Evolutionary conservation across 2,888 invertebrate species (phyloP), one percentile per base, ranked within the genome.

Genomic region (Pheosia tremula): DNA sequence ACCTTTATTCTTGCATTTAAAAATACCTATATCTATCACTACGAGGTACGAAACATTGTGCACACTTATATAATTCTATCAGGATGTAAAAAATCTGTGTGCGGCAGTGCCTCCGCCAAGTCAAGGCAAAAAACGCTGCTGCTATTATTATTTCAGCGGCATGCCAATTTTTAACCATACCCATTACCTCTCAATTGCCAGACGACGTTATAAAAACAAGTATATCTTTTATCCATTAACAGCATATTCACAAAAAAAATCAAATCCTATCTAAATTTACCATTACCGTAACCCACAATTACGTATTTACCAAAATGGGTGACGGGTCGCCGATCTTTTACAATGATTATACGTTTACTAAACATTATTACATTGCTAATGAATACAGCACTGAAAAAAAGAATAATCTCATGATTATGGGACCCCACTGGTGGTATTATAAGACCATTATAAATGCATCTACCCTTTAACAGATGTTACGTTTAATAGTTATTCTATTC

Each of bases 331-430:
- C 75, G 74, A 80, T 80, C 79, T 78, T 82, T 82, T 80, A 75
- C 74, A 78, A 75, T 83, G 85, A 91, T 91, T 88, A 89, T 84
- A 87, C 71, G 86, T 89, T 87, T 80, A 78, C 79, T 77, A 74
- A 74, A 81, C 75, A 77, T 68, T 76, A 84, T 83, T 81, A 85
- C 81, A 78, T 75, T 74, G 66, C 87, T 92, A 92, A 91, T 91
- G 89, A 89, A 90, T 86, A 83, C 82, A 73, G 77, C 82, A 92
- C 91, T 93, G 93, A 93, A 93, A 93, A 93, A 93, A 93, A 80
- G 87, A 89, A 78, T 88, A 91, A 92, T 90, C 89, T 83, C 76
- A 81, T 90, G 91, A 92, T 93, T 91, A 90, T 88, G 85, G 86
- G 81, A 86, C 77, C 79, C 73, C 79, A 73, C 68, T 77, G 71